Percentiles rank a stretch among this genome's conserved stretches.
Evolutionary conservation across 2,113 vertebrate genomes (phyloP).

Genomic region (Pavo muticus): DNA sequence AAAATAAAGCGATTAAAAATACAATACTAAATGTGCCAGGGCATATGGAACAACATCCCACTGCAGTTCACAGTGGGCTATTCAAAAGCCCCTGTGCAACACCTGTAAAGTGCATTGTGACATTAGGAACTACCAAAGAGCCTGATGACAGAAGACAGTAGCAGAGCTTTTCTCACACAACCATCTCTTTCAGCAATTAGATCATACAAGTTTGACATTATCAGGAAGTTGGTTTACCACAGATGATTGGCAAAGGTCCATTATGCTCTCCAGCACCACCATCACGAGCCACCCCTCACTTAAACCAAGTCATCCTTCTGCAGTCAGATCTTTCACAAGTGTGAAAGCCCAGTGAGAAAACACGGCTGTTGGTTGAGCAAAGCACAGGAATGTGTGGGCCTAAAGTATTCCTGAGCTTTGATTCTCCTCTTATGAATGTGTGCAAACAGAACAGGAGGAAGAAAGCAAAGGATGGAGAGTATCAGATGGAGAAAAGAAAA

Average conservation of each 20-base stretch:
- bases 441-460: neutral
- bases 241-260: neutral
- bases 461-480: neutral
- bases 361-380: neutral
- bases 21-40: neutral
- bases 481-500: neutral
- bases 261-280: neutral
- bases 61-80: slow-evolving; percentile 19
- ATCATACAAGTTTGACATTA: neutral
- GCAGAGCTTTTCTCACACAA: neutral
- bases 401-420: neutral
- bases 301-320: neutral
- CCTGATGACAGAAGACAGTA: neutral
- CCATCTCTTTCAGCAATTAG: neutral
- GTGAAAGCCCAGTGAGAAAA: neutral
- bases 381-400: neutral
- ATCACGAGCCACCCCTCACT: neutral
- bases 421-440: neutral
- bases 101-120: neutral
- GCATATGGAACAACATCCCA: neutral
- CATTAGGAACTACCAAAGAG: neutral
- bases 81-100: neutral
- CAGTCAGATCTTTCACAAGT: neutral
- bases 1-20: neutral
- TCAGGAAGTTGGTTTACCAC: neutral